Evolutionary conservation across 2,113 vertebrate genomes (phyloP), one percentile per base, ranked within the genome.

Genomic region (Clupea harengus): DNA sequence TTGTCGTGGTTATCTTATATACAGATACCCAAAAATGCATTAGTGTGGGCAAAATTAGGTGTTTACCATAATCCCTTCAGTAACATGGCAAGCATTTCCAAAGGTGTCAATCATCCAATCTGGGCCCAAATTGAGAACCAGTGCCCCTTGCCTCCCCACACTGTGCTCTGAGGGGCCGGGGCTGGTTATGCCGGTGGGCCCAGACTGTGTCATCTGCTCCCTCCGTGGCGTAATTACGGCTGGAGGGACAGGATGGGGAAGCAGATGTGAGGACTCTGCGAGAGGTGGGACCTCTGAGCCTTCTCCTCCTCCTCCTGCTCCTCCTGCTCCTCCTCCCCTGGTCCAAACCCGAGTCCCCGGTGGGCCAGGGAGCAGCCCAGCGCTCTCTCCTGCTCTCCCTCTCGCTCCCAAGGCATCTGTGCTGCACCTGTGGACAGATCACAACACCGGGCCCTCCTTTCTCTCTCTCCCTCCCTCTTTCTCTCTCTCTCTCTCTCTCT

Each of bases 231-330:
- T 95, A 94, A 95, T 95, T 94, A 94, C 93, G 93, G 85, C 88
- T 82, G 72, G 88, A 94, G 92, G 72, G 72, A 78, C 72, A 32
- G 72, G 93, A 92, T 89, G 91, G 90, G 88, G 91, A 92, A 94
- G 92, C 95, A 96, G 94, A 96, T 96, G 95, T 92, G 92, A 92
- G 90, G 91, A 92, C 92, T 87, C 90, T 90, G 92, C 88, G 88
- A 92, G 92, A 92, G 92, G 86, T 89, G 28, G 91, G 89, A 90
- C 86, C 83, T 57, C 89, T 45, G 90, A 90, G 92, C 72, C 90
- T 92, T 84, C 88, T 91, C 86, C 88, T 88, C 75, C 84, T 11
- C 18, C 54, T 84, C 52, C 78, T 60, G 72, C 49, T 81, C 81
- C 72, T 39, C 22, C 90, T 67, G 39, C 47, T 32, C 10, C 64